A percentile compares a stretch with the other conserved stretches of the same genome.
These are phyloP conservation scores for Andricus curvator DNA, from an alignment of 2,888 invertebrate species.

Conservation along the genomic window DNA sequence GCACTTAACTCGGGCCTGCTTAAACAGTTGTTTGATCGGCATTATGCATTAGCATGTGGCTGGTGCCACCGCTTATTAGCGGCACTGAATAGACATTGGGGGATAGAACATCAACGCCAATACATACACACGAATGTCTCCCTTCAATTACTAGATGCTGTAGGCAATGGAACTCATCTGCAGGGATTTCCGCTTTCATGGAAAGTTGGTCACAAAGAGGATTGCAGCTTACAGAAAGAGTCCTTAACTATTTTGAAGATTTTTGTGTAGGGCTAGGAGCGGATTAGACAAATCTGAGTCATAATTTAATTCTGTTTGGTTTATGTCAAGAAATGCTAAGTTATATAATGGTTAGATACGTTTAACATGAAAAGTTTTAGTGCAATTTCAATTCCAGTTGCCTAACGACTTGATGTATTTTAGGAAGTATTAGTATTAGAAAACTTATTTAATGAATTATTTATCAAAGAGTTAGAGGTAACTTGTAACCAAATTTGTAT, in stretches of 20 bases:
- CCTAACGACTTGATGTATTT: too few relatives aligned
- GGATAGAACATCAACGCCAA: neutral
- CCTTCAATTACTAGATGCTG: neutral
- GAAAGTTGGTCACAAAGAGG: neutral
- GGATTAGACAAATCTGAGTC: neutral
- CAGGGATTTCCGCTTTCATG: neutral
- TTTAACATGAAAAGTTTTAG: neutral
- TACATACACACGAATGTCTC: neutral
- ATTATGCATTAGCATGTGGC: conserved; percentile 77
- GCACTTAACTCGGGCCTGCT: conserved; percentile 77
- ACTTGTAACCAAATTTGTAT: too few relatives aligned
- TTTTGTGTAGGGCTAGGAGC: neutral
- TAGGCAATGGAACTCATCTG: neutral
- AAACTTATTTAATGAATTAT: too few relatives aligned
- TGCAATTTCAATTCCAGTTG: neutral
- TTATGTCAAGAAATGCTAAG: neutral
- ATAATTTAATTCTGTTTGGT: neutral
- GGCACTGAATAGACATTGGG: conserved; percentile 53
- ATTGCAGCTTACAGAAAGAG: neutral
- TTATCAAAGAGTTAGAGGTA: too few relatives aligned
- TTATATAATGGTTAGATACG: neutral
- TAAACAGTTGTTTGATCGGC: conserved; percentile 77
- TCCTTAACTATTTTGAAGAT: conserved; percentile 7
- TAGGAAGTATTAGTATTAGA: too few relatives aligned
- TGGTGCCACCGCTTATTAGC: conserved; percentile 75